Base-by-base conservation (phyloP, 1,140 invertebrate genomes). In the Cydia splendana region DNA sequence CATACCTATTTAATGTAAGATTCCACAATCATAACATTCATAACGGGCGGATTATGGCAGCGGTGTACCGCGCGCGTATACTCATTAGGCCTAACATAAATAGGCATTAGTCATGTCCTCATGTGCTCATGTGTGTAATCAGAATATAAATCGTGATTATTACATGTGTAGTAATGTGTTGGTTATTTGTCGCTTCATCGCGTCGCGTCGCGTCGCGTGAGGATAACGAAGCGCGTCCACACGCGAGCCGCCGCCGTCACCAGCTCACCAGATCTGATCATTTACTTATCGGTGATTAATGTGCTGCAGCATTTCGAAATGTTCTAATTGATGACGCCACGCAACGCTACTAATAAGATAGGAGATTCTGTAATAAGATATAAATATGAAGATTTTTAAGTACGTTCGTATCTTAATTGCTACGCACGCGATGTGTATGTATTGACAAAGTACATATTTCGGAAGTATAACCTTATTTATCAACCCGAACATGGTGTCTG, bases 121-220 rank as follows among this genome's bases (percentile, higher is more conserved):
- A 71, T 24, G 24, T 24, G 24, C 24, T 24, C 24, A 71, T 71
- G 15, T n/a, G 30, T 18, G 67, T 71, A 71, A 71, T 71, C 67
- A 42, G 34, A 69, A 71, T 38, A 71, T 71, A 71, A 71, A 71
- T 71, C 67, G 30, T 38, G 67, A 34, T 71, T 71, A 71, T 71
- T 71, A 71, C 67, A 71, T 30, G 67, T 38, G 67, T 71, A 34
- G 67, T 38, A 42, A 38, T 38, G 67, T 38, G 65, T 20, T 24
- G 67, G 67, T 71, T 71, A 71, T 71, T 71, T 71, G 67, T 71
- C 67, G 67, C 67, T 71, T 71, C n/a, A 71, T 71, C 67, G 67
- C 67, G 67, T 38, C 30, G 30, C 67, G 65, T 67, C 57, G 67
- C 38, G 65, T 67, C 57, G 67, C 67, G 67, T 71, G 67, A 18